Base-by-base conservation (phyloP, 1,140 invertebrate genomes). In the Zaprionus gabonicus region DNA sequence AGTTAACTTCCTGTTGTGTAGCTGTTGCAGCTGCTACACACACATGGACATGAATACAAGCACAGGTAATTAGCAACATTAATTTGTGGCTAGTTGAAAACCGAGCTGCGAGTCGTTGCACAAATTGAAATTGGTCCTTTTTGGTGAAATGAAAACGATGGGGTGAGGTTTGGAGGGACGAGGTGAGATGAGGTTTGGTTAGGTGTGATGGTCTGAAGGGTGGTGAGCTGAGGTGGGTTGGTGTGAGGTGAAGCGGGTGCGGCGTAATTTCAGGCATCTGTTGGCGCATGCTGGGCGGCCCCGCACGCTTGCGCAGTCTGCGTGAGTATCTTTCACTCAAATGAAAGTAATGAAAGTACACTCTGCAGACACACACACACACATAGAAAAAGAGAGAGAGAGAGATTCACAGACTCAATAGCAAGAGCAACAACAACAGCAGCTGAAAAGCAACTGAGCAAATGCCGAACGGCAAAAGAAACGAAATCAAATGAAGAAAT, bases 401-500 rank as follows among this genome's bases (percentile, higher is more conserved):
- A 17, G 67, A 73, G 25, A 66, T 15, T 2, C 1, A 41, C n/a
- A 41, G 38, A 41, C 13, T 38, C 36, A 13, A 38, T 38, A 15
- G 13, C 13, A 38, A 38, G 7, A 38, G 13, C 36, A 38, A 38
- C 36, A 38, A 38, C 36, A 38, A 38, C 36, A 15, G 3, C 31
- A 34, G 31, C 31, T 34, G 31, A 34, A 34, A 34, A 9, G 9
- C 31, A 34, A 13, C 36, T 38, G 36, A 38, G 13, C 13, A 13
- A 38, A 38, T 15, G 38, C 38, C 15, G 38, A 41, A 49, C 46
- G 20, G 56, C 44, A 57, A 63, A 74, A 74, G 51, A 85, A 85
- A 88, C 74, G 76, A 88, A 88, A 88, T 90, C 85, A 91, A 88
- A 91, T 90, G 86, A 90, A 90, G 81, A 90, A 90, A 90, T 90